These are phyloP conservation scores for Podocnemis expansa DNA, from an alignment of 2,113 vertebrate genomes.

Conservation along the genomic window DNA sequence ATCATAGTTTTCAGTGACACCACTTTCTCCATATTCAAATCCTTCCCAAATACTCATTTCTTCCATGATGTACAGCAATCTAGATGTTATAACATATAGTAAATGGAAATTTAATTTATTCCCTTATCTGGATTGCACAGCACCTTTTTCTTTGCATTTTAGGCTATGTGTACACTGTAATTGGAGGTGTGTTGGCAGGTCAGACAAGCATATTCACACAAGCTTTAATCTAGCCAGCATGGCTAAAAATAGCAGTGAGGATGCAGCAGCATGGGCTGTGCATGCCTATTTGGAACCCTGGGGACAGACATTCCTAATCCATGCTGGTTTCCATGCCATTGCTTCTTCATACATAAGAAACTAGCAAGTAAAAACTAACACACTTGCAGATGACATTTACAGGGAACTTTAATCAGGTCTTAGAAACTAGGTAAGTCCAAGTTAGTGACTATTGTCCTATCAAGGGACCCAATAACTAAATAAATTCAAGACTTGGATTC, in stretches of 20 bases:
- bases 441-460: background rate
- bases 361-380: background rate
- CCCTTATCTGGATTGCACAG: background rate
- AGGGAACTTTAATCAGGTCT: background rate
- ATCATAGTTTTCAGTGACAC: background rate
- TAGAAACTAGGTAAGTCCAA: background rate
- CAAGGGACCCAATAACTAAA: background rate
- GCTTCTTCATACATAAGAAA: background rate
- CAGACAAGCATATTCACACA: no score
- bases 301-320: background rate
- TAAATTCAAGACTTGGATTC: background rate
- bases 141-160: background rate
- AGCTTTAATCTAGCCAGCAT: no score
- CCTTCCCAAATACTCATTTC: background rate
- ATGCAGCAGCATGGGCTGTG: no score
- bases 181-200: no score
- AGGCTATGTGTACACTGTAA: background rate
- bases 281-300: background rate
- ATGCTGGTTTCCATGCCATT: no score
- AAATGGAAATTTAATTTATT: background rate
- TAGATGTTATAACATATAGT: background rate
- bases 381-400: background rate
- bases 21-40: background rate
- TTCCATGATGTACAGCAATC: background rate
- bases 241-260: no score